Percentiles rank a stretch among this genome's conserved stretches.
phyloP scores from a whole-genome alignment of 1,140 invertebrate species.

The Streblospio benedicti region DNA sequence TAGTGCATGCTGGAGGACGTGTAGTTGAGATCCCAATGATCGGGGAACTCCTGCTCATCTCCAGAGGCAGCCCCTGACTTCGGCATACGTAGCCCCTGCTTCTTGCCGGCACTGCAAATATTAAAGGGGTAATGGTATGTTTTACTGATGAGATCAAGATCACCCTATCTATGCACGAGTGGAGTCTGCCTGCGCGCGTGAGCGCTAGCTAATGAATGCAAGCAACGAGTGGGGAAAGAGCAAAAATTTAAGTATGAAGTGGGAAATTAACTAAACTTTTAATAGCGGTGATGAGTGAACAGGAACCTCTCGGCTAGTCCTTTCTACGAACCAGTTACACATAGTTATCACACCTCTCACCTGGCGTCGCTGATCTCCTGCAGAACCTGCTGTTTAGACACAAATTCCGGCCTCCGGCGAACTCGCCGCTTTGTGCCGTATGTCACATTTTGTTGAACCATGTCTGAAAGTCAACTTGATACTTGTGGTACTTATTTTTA shows the following conservation, averaged over 20 bases:
- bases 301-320: too few species aligned
- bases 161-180: neutral
- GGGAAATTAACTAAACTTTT: neutral
- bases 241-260: neutral
- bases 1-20: neutral
- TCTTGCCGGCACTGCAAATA: neutral
- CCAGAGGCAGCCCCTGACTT: neutral
- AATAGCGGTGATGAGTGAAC: too few species aligned
- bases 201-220: neutral
- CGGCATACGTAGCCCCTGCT: neutral
- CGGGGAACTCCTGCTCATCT: neutral
- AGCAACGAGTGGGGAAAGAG: neutral
- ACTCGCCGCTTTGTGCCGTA: neutral
- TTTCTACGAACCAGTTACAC: neutral
- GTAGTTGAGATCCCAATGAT: neutral
- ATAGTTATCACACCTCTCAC: neutral
- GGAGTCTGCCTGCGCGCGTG: too few species aligned
- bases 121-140: neutral
- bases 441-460: neutral
- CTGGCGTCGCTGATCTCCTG: neutral
- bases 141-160: neutral
- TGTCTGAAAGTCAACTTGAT: constrained; percentile 1
- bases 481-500: neutral
- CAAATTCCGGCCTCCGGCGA: neutral
- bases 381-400: neutral